A percentile compares a stretch with the other conserved stretches of the same genome.
These are phyloP conservation scores for Falco berigora DNA, from an alignment of 2,797 vertebrate species.

Conservation along the genomic window DNA sequence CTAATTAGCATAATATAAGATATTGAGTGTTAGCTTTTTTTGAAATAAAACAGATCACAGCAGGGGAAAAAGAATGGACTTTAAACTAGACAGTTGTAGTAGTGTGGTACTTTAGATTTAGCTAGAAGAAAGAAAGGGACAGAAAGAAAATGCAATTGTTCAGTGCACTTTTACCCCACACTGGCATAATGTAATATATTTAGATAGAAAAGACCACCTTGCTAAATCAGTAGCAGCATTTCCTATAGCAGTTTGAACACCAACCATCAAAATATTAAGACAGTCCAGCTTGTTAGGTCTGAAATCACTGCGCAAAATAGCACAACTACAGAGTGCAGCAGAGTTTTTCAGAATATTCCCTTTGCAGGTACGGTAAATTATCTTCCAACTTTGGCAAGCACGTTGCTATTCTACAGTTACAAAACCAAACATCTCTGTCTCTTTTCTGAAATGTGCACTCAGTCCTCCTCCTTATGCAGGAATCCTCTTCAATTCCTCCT, in stretches of 20 bases:
- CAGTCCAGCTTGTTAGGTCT: not conserved
- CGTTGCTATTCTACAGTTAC: not conserved
- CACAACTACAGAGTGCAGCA: not conserved
- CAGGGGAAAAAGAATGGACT: not conserved
- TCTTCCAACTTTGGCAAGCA: not conserved
- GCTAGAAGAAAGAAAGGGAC: not conserved
- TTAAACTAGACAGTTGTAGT: not conserved
- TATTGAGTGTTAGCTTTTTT: not conserved
- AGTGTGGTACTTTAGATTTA: not conserved
- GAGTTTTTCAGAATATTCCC: not conserved
- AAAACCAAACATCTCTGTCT: not conserved
- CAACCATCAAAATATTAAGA: conserved; percentile 22
- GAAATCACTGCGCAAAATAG: not conserved
- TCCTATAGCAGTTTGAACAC: not conserved
- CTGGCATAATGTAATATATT: not conserved
- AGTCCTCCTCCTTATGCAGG: not conserved
- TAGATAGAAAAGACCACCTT: not conserved
- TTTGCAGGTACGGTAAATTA: not conserved
- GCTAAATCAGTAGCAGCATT: not conserved
- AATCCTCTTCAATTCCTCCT: not conserved
- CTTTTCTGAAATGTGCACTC: not conserved
- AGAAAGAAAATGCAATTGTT: not conserved
- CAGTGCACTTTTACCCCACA: not conserved
- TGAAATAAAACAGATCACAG: not conserved
- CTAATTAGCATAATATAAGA: not conserved